These are phyloP conservation scores for Elanus axillaris DNA, from an alignment of 2,113 vertebrate genomes.

Conservation along the genomic window DNA sequence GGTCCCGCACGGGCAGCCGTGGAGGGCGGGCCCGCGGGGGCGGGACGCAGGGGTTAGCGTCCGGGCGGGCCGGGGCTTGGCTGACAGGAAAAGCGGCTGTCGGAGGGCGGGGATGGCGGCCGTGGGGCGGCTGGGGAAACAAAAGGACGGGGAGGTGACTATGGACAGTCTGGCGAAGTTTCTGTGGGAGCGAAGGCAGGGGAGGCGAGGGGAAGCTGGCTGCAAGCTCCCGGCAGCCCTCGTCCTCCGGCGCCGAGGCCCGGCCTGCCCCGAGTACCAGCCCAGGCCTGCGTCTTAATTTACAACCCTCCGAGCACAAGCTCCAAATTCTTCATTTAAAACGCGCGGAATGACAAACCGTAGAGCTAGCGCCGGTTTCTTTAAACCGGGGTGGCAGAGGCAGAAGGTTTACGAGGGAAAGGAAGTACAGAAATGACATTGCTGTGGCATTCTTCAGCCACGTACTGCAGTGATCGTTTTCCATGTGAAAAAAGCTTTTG, in stretches of 20 bases:
- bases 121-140: background rate
- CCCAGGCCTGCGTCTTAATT: accelerated
- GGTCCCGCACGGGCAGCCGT: background rate
- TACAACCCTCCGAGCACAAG: accelerated
- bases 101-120: background rate
- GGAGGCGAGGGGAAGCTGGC: background rate
- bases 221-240: background rate
- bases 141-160: accelerated
- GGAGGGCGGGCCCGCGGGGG: background rate
- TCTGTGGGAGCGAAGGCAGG: background rate
- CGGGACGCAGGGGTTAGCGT: background rate
- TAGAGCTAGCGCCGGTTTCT: too few species aligned
- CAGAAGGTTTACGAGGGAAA: background rate
- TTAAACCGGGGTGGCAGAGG: background rate
- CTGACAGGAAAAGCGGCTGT: background rate
- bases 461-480: accelerated
- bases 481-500: background rate
- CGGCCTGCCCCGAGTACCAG: background rate
- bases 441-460: background rate
- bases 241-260: background rate
- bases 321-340: background rate
- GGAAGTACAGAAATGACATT: background rate
- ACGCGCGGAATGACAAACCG: background rate
- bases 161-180: background rate
- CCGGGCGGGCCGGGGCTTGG: background rate